Percentiles rank a stretch among this genome's conserved stretches.
phyloP scores from a whole-genome alignment of 2,113 vertebrate species.

The Lophochroa leadbeateri region DNA sequence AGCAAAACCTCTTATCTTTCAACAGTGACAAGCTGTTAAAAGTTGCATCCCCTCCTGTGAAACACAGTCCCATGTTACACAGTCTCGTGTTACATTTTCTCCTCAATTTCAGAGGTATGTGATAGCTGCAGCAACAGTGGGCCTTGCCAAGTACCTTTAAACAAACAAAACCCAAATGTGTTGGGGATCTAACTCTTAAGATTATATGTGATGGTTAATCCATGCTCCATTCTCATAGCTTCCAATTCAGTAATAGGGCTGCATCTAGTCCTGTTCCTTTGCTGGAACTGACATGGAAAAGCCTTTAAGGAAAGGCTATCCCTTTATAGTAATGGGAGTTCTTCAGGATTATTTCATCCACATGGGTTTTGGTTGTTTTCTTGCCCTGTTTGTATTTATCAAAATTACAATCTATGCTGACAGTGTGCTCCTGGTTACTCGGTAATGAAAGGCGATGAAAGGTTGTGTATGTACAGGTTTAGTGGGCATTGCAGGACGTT shows the following conservation, averaged over 20 bases:
- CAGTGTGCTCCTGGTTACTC: background rate
- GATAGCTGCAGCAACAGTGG: background rate
- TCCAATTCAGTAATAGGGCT: background rate
- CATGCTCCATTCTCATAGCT: background rate
- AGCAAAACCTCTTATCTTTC: background rate
- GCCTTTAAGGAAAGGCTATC: background rate
- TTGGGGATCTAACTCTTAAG: background rate
- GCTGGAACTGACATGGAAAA: background rate
- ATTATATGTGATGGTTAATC: background rate
- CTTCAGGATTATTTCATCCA: background rate
- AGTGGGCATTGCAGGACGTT: background rate
- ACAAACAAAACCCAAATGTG: background rate
- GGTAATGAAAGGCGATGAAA: background rate
- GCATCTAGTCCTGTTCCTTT: background rate
- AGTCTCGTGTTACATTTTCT: background rate
- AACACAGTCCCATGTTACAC: background rate
- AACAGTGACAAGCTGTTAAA: background rate
- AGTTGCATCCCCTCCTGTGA: background rate
- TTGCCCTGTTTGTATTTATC: background rate
- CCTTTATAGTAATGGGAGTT: background rate
- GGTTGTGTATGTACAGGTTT: background rate
- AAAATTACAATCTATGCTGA: background rate
- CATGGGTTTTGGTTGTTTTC: background rate
- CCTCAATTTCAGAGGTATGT: background rate
- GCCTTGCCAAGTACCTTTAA: background rate